A percentile compares a stretch with the other conserved stretches of the same genome.
Conservation (phyloP, 53 echinoderm and acorn worm genomes). For the Mesocentrotus franciscanus region DNA sequence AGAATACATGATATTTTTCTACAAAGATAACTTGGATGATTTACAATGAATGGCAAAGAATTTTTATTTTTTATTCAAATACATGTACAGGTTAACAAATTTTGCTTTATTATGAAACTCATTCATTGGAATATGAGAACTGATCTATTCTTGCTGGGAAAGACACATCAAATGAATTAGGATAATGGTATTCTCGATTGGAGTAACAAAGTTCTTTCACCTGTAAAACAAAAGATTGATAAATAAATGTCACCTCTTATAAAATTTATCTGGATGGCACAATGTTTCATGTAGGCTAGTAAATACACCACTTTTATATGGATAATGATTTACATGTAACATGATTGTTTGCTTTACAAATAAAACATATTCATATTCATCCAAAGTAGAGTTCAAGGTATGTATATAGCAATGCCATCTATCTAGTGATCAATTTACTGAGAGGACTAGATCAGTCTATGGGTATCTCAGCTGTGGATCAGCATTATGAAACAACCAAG, state of each 20-base stretch:
- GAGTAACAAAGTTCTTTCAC: not conserved
- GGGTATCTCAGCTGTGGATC: not conserved
- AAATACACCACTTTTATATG: not conserved
- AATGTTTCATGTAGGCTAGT: not conserved
- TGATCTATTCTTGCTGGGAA: not conserved
- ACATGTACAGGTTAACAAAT: not conserved
- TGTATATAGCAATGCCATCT: not conserved
- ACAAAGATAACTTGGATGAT: not conserved
- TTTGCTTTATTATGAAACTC: not conserved
- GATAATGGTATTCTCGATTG: not conserved
- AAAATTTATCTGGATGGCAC: not conserved
- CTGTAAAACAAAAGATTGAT: not conserved
- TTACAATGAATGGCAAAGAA: not conserved
- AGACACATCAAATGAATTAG: not conserved
- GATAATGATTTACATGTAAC: not conserved
- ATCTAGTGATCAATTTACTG: not conserved
- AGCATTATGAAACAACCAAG: not conserved
- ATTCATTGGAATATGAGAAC: not conserved
- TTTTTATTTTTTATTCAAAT: not conserved
- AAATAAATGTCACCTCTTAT: not conserved
- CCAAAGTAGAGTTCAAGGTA: not conserved
- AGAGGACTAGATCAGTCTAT: not conserved
- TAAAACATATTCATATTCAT: not conserved
- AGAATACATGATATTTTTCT: conserved; percentile 11
- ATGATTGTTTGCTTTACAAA: not conserved